Conservation (phyloP, 2,113 vertebrate genomes). For the Neogobius melanostomus region DNA sequence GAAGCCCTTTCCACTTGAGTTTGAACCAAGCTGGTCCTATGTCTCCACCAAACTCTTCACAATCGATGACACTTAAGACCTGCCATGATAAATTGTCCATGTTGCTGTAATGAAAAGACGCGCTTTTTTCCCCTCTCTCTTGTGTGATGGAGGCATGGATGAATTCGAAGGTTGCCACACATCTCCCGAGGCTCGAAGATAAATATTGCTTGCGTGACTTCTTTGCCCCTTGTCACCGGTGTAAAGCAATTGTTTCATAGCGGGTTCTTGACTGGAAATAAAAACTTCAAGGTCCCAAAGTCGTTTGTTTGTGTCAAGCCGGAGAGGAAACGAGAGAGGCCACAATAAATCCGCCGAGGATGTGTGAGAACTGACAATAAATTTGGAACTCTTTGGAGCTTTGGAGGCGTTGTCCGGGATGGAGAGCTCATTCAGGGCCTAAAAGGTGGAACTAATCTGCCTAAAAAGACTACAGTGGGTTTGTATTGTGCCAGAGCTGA, state of each 20-base stretch:
- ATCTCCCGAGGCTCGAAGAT: constrained; percentile 75
- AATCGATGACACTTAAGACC: constrained; percentile 61
- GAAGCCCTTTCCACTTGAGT: constrained; percentile 20
- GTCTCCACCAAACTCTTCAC: constrained; percentile 47
- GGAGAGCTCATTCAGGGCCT: constrained; percentile 66
- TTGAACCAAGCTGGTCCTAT: constrained; percentile 44
- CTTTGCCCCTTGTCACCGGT: constrained; percentile 53
- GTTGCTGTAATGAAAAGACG: constrained; percentile 74
- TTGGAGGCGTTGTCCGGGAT: constrained; percentile 67
- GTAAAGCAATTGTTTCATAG: constrained; percentile 78
- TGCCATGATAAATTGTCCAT: constrained; percentile 64
- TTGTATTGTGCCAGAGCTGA: constrained; percentile 61
- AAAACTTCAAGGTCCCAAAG: constrained; percentile 79
- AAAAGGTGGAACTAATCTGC: constrained; percentile 76
- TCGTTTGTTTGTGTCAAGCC: constrained; percentile 77
- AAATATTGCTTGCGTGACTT: constrained; percentile 72
- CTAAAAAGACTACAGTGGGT: constrained; percentile 62
- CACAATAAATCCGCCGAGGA: constrained; percentile 76
- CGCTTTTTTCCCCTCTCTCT: constrained; percentile 59
- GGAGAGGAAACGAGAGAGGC: constrained; percentile 65
- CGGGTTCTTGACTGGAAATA: constrained; percentile 66
- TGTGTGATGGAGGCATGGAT: constrained; percentile 71
- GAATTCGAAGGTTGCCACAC: constrained; percentile 60
- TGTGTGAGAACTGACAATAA: constrained; percentile 74
- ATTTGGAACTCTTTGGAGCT: constrained; percentile 61